A percentile compares a stretch with the other conserved stretches of the same genome.
These are phyloP conservation scores for Orthonevra nobilis DNA, from an alignment of 2,888 invertebrate genomes.

Conservation along the genomic window DNA sequence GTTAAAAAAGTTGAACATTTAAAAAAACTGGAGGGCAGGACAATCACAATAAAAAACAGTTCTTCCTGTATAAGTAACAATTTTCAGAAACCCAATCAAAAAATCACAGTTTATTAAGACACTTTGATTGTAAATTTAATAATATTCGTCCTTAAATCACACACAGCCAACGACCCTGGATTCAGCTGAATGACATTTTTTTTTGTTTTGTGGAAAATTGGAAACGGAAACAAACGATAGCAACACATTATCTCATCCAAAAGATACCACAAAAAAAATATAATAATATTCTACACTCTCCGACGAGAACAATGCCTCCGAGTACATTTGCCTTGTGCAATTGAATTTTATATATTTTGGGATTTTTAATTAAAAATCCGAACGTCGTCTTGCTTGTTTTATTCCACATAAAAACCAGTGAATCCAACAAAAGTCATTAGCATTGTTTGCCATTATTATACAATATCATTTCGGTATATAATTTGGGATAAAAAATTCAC, in stretches of 20 bases:
- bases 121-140: too few relatives aligned
- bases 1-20: too few relatives aligned
- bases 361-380: constrained; percentile 26
- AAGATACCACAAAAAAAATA: too few relatives aligned
- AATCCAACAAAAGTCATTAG: not conserved
- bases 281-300: constrained; percentile 16
- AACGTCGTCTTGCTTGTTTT: not conserved
- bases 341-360: not conserved
- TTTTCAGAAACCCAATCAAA: too few relatives aligned
- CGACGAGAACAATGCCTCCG: constrained; percentile 12
- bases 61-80: too few relatives aligned
- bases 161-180: too few relatives aligned
- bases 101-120: too few relatives aligned
- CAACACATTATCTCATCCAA: constrained; percentile 25
- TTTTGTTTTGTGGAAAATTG: constrained; percentile 4
- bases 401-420: not conserved
- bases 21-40: too few relatives aligned
- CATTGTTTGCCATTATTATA: constrained; percentile 23
- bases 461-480: constrained; percentile 30
- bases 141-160: too few relatives aligned
- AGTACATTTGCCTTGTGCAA: constrained; percentile 23
- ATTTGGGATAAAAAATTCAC: constrained; percentile 36
- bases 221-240: not conserved
- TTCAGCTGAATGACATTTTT: too few relatives aligned
- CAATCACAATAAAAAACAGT: too few relatives aligned